phyloP scores from a whole-genome alignment of 2,888 invertebrate genomes.

The Temnothorax unifasciatus region DNA sequence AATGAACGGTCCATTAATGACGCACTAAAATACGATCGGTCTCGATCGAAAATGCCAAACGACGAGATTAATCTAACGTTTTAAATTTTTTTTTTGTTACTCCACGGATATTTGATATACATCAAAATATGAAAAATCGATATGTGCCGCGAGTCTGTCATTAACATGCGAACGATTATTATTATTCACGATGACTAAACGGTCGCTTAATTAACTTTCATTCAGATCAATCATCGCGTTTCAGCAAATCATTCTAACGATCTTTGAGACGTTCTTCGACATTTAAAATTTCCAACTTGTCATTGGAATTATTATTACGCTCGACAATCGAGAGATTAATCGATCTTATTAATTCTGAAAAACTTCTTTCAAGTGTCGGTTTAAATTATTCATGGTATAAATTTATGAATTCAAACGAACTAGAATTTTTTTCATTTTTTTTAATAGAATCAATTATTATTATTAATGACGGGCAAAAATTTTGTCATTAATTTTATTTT shows the following conservation, averaged over 20 bases:
- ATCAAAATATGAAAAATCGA: constrained; percentile 43
- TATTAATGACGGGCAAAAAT: background rate
- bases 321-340: constrained; percentile 7
- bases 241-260: background rate
- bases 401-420: constrained; percentile 25
- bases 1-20: constrained; percentile 56
- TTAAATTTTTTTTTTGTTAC: constrained; percentile 11
- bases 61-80: constrained; percentile 31
- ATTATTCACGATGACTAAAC: constrained; percentile 5
- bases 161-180: constrained; percentile 20
- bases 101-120: constrained; percentile 10
- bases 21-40: constrained; percentile 31
- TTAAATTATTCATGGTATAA: constrained; percentile 24
- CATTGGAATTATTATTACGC: constrained; percentile 23
- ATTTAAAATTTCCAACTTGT: constrained; percentile 6
- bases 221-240: background rate
- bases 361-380: background rate
- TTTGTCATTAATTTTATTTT: background rate
- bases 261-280: background rate
- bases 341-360: constrained; percentile 14
- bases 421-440: constrained; percentile 2
- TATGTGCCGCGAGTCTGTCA: constrained; percentile 17
- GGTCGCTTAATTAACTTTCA: constrained; percentile 10
- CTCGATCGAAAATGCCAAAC: constrained; percentile 36
- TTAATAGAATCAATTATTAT: background rate